phyloP scores from a whole-genome alignment of 2,888 invertebrate species.

The Dasysyrphus albostriatus region DNA sequence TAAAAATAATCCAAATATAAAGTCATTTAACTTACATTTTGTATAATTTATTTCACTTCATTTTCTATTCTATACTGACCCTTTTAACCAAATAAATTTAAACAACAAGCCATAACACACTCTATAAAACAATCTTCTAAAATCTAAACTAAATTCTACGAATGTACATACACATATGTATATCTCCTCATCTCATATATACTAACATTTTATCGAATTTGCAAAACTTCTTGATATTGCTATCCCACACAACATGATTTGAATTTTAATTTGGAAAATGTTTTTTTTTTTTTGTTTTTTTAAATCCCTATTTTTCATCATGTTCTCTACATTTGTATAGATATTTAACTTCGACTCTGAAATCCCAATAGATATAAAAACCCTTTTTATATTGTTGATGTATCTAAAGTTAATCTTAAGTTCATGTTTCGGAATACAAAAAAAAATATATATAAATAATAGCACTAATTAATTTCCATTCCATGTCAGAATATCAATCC shows the following conservation, averaged over 20 bases:
- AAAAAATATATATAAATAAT: no score
- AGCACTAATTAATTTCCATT: conserved; percentile 64
- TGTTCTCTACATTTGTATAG: not conserved
- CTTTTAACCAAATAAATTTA: not conserved
- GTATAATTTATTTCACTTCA: not conserved
- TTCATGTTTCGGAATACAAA: not conserved
- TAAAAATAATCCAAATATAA: not conserved
- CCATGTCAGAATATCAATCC: conserved; percentile 31
- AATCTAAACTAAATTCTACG: not conserved
- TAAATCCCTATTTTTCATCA: not conserved
- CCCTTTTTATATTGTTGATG: not conserved
- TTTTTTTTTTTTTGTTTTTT: not conserved
- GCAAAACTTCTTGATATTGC: conserved; percentile 2
- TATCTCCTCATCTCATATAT: no score
- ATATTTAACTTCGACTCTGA: not conserved
- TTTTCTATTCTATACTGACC: not conserved
- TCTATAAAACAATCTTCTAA: not conserved
- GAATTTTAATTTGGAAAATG: not conserved
- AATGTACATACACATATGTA: no score
- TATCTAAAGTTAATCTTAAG: conserved; percentile 1
- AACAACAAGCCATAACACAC: not conserved
- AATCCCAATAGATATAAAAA: not conserved
- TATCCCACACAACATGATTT: conserved; percentile 1
- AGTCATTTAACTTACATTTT: not conserved
- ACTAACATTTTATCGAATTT: not conserved